Base-by-base conservation (phyloP, 2,797 vertebrate genomes). In the Dromococcyx pavoninus region DNA sequence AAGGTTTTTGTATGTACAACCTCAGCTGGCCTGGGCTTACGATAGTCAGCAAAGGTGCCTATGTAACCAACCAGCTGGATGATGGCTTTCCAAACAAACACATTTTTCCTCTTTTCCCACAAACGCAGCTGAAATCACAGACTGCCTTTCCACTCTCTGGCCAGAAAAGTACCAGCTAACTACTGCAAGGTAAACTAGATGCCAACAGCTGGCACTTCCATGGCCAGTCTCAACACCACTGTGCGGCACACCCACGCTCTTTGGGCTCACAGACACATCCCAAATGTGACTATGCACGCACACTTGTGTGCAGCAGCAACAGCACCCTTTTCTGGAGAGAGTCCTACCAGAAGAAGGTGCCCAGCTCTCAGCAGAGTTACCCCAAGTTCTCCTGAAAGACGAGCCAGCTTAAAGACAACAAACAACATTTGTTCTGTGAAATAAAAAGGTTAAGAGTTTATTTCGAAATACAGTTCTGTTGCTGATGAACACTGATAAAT, bases 181-280 rank as follows among this genome's bases (percentile, higher is more conserved):
- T 56, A 27, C 70, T 37, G 39, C 12, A 17, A 33, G 16, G 18
- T 56, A 51, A 81, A 50, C n/a, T 7, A 23, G 32, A 65, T 6
- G 9, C 32, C 44, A 76, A 39, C 13, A 77, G n/a, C 41, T 33
- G 13, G 24, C 25, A 17, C 17, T 44, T 67, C n/a, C 41, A 32
- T 0, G 1, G 64, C 21, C 58, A 66, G 53, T 35, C 53, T 60
- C 46, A 30, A 35, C 0, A 1, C 35, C 53, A 2, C 33, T 14
- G n/a, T 32, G 27, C 30, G 1, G 1, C 33, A 56, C 6, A 5
- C 21, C 19, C 25, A 67, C 0, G 0, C 17, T 62, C 35, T 17
- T 32, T 24, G 21, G 41, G 15, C 35, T 81, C 35, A 33, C 32
- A 48, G 32, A 57, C 10, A 8, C 2, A 6, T 46, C 64, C 39